phyloP scores from a whole-genome alignment of 2,113 vertebrate species.

The Tricholaema leucomelas region DNA sequence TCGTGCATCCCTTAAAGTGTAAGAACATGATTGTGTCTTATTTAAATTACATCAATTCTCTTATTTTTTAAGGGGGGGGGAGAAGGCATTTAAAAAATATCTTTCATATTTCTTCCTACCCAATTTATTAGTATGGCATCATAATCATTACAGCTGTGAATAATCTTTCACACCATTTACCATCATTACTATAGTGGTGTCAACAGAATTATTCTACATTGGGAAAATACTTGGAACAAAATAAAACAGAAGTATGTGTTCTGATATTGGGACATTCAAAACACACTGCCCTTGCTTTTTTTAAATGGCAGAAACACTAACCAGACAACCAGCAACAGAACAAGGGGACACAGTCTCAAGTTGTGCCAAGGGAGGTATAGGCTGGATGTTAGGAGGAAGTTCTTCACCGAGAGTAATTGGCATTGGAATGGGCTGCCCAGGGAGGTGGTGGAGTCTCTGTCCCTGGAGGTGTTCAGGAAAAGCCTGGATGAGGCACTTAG shows the following conservation, averaged over 20 bases:
- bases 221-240: conserved; percentile 35
- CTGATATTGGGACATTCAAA: conserved; percentile 20
- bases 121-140: not conserved
- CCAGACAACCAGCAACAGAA: too few species aligned
- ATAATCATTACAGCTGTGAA: conserved; percentile 16
- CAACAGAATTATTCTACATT: conserved; percentile 34
- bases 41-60: conserved; percentile 72
- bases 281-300: conserved; percentile 23
- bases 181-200: conserved; percentile 19
- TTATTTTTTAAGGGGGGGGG: too few species aligned
- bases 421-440: too few species aligned
- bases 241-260: not conserved
- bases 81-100: too few species aligned
- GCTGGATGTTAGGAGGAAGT: too few species aligned
- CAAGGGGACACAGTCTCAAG: too few species aligned
- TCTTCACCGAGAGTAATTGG: too few species aligned
- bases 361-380: too few species aligned
- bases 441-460: too few species aligned
- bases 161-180: conserved; percentile 3
- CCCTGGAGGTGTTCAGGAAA: too few species aligned
- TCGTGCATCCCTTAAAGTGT: conserved; percentile 64
- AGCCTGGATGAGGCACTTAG: too few species aligned
- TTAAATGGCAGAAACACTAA: not conserved
- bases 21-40: conserved; percentile 63
- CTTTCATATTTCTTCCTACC: conserved; percentile 66